phyloP scores from a whole-genome alignment of 1,140 invertebrate species.

The Drosophila lacteicornis region DNA sequence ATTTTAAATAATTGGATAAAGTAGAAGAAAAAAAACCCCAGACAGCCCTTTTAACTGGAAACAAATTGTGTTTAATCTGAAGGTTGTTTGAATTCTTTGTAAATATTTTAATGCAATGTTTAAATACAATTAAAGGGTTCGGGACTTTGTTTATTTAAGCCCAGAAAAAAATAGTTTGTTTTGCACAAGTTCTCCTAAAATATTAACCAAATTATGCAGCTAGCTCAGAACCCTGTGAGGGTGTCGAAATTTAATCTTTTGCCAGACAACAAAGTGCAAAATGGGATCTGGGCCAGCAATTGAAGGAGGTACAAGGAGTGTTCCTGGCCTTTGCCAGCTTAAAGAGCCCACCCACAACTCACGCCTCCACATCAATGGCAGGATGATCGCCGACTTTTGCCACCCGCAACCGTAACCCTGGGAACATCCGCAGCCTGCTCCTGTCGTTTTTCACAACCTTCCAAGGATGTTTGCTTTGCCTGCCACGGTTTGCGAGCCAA shows the following conservation, averaged over 20 bases:
- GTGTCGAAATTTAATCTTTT: constrained; percentile 32
- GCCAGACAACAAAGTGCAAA: constrained; percentile 44
- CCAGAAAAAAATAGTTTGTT: neutral
- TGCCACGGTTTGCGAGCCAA: too few relatives aligned
- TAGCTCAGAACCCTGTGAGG: neutral
- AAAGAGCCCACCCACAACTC: constrained; percentile 17
- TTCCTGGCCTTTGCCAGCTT: constrained; percentile 7
- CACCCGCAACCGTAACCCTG: constrained; percentile 52
- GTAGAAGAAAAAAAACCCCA: neutral
- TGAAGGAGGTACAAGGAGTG: neutral
- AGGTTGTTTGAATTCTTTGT: neutral
- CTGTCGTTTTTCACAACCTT: constrained; percentile 20
- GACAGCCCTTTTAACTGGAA: neutral
- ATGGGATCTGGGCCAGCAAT: constrained; percentile 9
- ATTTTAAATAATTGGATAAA: constrained; percentile 3
- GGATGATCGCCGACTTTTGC: constrained; percentile 63
- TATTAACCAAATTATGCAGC: constrained; percentile 19
- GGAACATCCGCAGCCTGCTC: constrained; percentile 56
- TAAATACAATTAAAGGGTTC: neutral
- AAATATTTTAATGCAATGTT: neutral
- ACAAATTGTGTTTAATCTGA: neutral
- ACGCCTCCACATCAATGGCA: constrained; percentile 24
- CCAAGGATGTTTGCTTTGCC: constrained; percentile 19
- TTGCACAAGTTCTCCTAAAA: neutral
- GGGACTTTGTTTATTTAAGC: neutral